Evolutionary conservation across 2,113 vertebrate species (phyloP).

Genomic region (Phoxinus phoxinus): DNA sequence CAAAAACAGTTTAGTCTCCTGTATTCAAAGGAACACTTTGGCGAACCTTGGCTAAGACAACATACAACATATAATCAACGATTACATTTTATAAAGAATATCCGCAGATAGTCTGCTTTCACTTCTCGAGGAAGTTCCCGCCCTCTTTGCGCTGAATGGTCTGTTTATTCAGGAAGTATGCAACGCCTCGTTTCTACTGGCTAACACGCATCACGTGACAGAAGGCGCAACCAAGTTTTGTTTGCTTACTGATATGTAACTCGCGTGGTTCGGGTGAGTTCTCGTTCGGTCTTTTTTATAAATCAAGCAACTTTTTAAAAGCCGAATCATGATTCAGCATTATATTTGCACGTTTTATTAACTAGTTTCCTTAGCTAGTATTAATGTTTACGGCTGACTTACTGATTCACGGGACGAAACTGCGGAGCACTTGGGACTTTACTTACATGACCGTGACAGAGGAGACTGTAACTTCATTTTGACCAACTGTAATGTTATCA

Average conservation of each 20-base stretch:
- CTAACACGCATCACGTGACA: neutral
- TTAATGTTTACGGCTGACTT: neutral
- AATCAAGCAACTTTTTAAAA: neutral
- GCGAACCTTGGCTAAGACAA: no score
- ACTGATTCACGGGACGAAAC: neutral
- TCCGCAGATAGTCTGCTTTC: neutral
- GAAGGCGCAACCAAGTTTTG: neutral
- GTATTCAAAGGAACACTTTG: neutral
- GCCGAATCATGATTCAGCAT: neutral
- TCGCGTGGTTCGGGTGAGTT: neutral
- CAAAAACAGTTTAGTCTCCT: neutral
- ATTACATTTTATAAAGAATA: neutral
- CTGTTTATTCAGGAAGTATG: neutral
- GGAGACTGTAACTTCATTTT: neutral
- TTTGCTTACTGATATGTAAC: neutral
- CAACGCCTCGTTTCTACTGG: slow-evolving; percentile 15
- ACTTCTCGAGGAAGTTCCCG: slow-evolving; percentile 4
- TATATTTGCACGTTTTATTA: neutral
- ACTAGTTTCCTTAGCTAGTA: neutral
- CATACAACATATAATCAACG: neutral
- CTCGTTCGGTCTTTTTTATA: neutral
- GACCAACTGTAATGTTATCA: neutral
- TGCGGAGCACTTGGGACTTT: neutral
- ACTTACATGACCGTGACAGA: neutral
- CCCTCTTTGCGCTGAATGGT: slow-evolving; percentile 42